Evolutionary conservation across 2,797 vertebrate species (phyloP).

Genomic region (Acipenser transmontanus): DNA sequence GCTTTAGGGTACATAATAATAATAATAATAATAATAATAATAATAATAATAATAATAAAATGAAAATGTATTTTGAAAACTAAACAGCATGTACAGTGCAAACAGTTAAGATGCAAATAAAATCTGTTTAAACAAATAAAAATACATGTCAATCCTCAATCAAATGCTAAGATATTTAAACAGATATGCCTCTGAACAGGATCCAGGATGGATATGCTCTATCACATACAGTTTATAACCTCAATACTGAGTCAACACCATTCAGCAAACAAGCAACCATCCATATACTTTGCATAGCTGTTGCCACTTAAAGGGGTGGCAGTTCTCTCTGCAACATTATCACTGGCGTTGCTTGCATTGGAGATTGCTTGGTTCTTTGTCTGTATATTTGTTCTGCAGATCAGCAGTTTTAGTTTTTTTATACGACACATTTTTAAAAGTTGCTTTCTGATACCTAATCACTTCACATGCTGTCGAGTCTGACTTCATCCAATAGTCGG

Average conservation of each 20-base stretch:
- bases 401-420: too few relatives aligned
- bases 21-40: constrained; percentile 5
- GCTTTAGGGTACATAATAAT: not conserved
- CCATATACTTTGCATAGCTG: constrained; percentile 1
- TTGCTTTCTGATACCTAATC: too few relatives aligned
- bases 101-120: constrained; percentile 1
- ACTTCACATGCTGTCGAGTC: too few relatives aligned
- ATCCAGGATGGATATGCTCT: constrained; percentile 7
- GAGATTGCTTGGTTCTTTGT: too few relatives aligned
- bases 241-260: constrained; percentile 4
- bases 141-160: not conserved
- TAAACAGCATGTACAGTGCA: constrained; percentile 20
- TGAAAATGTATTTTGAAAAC: constrained; percentile 1
- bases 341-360: too few relatives aligned
- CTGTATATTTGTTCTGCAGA: too few relatives aligned
- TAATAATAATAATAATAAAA: not conserved
- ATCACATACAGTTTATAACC: constrained; percentile 5
- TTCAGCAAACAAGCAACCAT: constrained; percentile 8
- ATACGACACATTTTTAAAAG: too few relatives aligned
- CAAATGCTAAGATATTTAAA: not conserved
- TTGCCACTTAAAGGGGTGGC: not conserved
- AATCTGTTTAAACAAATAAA: not conserved
- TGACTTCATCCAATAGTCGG: too few relatives aligned
- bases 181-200: not conserved
- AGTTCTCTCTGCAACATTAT: too few relatives aligned